Conservation (phyloP, 2,797 vertebrate species). For the Melopsittacus undulatus region DNA sequence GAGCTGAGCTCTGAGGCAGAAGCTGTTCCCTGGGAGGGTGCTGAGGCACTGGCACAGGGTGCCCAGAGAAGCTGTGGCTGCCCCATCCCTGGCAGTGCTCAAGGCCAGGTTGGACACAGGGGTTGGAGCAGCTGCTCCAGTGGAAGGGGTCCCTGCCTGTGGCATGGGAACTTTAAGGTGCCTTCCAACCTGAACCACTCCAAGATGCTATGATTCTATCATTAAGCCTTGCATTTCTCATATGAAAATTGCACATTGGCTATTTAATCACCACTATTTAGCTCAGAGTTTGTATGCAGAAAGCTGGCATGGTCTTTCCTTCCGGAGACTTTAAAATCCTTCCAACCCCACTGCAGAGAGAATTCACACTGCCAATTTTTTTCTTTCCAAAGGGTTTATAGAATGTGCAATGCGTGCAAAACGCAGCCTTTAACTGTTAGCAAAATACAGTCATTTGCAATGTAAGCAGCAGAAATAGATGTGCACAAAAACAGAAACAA, state of each 20-base stretch:
- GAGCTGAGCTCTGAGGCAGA: no score
- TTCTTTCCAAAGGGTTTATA: constrained; percentile 60
- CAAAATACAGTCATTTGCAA: constrained; percentile 60
- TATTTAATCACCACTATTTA: not conserved
- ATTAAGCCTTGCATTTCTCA: not conserved
- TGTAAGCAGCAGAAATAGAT: constrained; percentile 39
- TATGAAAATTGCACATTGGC: not conserved
- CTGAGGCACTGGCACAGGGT: no score
- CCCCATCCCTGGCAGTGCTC: not conserved
- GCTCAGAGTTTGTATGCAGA: not conserved
- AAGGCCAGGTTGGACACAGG: not conserved
- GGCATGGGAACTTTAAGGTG: not conserved
- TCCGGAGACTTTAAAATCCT: constrained; percentile 51
- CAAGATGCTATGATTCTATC: not conserved
- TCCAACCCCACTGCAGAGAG: constrained; percentile 69
- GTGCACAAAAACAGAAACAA: not conserved
- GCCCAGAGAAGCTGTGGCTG: no score
- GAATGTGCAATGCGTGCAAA: constrained; percentile 68
- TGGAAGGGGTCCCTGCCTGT: not conserved
- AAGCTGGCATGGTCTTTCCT: constrained; percentile 54
- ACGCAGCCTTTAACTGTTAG: constrained; percentile 65
- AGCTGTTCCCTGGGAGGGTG: no score
- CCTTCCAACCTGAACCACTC: not conserved
- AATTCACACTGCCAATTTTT: constrained; percentile 47
- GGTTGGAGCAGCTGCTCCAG: not conserved